Base-by-base conservation (phyloP, 2,113 vertebrate species). In the Corydoras maculifer region DNA sequence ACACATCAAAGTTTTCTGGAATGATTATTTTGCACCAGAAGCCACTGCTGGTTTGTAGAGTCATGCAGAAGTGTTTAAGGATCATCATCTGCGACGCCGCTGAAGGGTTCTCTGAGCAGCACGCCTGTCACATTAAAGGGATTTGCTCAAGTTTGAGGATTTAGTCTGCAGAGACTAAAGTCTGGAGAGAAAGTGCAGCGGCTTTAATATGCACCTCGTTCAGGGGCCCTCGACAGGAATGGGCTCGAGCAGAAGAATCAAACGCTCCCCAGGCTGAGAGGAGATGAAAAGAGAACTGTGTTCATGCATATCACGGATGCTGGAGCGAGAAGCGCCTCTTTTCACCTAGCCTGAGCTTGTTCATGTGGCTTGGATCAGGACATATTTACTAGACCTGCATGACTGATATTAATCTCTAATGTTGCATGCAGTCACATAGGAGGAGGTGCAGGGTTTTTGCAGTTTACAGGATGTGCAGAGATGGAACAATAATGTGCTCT, bases 131-230 rank as follows among this genome's bases (percentile, higher is more conserved):
- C 76, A 80, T 74, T 81, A 70, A 80, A 75, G 55, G 59, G 72
- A 78, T 81, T 82, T 80, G 63, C 35, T 75, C 12, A 67, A 12
- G 63, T 76, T 59, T 29, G 51, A 61, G 54, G 74, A 76, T 54
- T 43, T 67, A 35, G 65, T 32, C 35, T 43, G 35, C 35, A 8
- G 35, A 43, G 35, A 43, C 35, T 57, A 15, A 57, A 67, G 65
- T 35, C 65, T 15, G 30, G 30, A 55, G 65, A 70, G 69, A 76
- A 81, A 73, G 54, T 70, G 72, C 53, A 74, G 43, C 30, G 68
- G 32, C 62, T 78, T 83, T 77, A 83, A 82, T 79, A 79, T 83
- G 77, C 79, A 67, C 53, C 63, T 68, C 78, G 62, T 73, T 29
- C 30, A 58, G 69, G 71, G 63, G 72, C 75, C 75, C 78, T 51